Evolutionary conservation across 2,888 invertebrate genomes (phyloP), one percentile per base, ranked within the genome.

Genomic region (Netelia virgata): DNA sequence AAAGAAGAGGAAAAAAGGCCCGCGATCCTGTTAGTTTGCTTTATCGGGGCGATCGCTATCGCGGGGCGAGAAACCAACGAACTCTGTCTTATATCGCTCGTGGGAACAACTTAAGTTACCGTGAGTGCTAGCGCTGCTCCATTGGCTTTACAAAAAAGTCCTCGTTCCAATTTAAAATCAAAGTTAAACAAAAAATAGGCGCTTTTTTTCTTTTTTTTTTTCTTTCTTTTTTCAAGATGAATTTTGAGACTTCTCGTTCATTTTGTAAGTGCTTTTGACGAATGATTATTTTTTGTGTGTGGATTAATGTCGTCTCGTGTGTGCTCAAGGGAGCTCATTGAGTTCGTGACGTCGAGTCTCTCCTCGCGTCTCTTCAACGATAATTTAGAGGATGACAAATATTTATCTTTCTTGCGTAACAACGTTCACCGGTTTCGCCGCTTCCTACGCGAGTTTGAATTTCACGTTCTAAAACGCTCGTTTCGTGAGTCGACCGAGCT

Each of bases 31-130:
- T 41, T 57, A 36, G 41, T 75, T 77, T 61, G 75, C 76, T 70
- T 69, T 85, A 59, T 74, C 64, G 82, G 53, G 41, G 23, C n/a
- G 16, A 41, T 36, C 5, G 36, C 74, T 69, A 68, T 82, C 47
- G 23, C 73, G 63, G 69, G 82, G 1, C 76, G 86, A 87, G 85
- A 86, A 69, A 77, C 16, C 61, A 76, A 68, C 43, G 10, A 47
- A 61, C 23, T 28, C 23, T 28, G 10, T 59, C 61, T 43, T 28
- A 36, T 36, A 61, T 43, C 47, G 63, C 20, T 61, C 9, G 36
- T 36, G 28, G 18, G 53, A 11, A 74, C 8, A 9, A 11, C n/a
- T 43, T 43, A 36, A 61, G 61, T 61, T 63, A 3, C 5, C 23
- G 28, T 18, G n/a, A n/a, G 43, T 28, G 16, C 23, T 11, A 70